Evolutionary conservation across 2,797 vertebrate species (phyloP), one percentile per base, ranked within the genome.

Genomic region (Vultur gryphus): DNA sequence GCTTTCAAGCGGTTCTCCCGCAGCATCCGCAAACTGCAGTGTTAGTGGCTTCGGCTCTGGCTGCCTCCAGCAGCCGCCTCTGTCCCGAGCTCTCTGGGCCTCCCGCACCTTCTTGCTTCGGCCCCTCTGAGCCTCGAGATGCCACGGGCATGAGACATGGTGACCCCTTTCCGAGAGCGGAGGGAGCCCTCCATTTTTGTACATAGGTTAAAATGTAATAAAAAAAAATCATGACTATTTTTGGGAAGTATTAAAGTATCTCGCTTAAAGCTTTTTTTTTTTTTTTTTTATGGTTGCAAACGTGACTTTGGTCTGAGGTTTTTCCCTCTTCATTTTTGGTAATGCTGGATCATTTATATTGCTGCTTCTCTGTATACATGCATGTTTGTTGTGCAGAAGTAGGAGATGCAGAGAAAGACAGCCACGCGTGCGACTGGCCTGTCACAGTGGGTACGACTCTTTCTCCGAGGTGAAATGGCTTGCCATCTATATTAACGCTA

Each of bases 1-100:
- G 99, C 99, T 89, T 99, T 99, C 96, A 99, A 99, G 98, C 98
- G 99, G 87, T 99, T 99, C 98, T 99, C 99, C 25, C 99, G 99
- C 96, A 99, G 99, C 98, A 99, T 99, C 95, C 99, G 99, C 96
- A 99, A 99, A 94, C 98, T 99, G 93, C 99, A 99, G 98, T 99
- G 99, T 97, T 99, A 99, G 97, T 95, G 25, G 61, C 17, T 35
- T 77, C 1, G 0, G 24, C 55, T 44, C 84, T 48, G 52, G 80
- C 84, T 52, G 17, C 87, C 51, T 75, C 52, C 84, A 65, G 92
- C 81, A 87, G 95, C 92, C 5, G 1, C 84, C 91, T 95, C 90
- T 89, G 92, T 72, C 96, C 96, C 5, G 31, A 91, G 91, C 84
- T 78, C 72, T 89, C 86, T 7, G 79, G 88, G 93, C 96, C 96